Evolutionary conservation across 2,797 vertebrate species (phyloP), one percentile per base, ranked within the genome.

Genomic region (Pogonophryne albipinna): DNA sequence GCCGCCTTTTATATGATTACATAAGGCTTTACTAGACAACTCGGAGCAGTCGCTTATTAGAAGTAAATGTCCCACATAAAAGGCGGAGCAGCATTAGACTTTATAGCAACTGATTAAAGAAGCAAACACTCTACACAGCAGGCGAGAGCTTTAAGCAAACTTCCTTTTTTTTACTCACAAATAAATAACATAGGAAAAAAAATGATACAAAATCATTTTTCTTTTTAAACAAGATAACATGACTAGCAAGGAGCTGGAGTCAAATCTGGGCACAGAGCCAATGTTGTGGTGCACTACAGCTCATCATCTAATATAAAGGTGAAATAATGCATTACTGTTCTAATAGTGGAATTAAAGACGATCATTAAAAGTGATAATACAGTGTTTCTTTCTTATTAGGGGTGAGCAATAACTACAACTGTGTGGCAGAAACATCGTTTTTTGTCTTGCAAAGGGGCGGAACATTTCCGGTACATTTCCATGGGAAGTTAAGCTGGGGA

Each of bases 1-100:
- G 50, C 59, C 61, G 79, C 60, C 20, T 61, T 71, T 64, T 66
- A 64, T 77, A 77, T 47, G 61, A 77, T 79, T 66, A 77, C 58
- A 82, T 66, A 63, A 89, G 44, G 45, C 66, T 82, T 90, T 77
- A 79, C 66, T 64, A 60, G 76, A 82, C 74, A 86, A 64, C 62
- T 78, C 66, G 56, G 53, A 80, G 70, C 12, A 66, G 66, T 34
- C 7, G 15, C 34, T 82, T 73, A 71, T 77, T 13, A 60, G 64
- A 78, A 69, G 74, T 55, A 64, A 85, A 80, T 49, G 68, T 60
- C 61, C 74, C 17, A 9, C 45, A 62, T 80, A 70, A 84, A 88
- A 70, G 17, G 14, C 52, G 47, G 51, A 1, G 42, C 63, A 23
- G 76, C 1, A 9, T 68, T 42, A 58, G 15, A 68, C 19, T 13